These are phyloP conservation scores for Bergia sp. DNA, from an alignment of 92 coral and sea anemone species.

Conservation along the genomic window DNA sequence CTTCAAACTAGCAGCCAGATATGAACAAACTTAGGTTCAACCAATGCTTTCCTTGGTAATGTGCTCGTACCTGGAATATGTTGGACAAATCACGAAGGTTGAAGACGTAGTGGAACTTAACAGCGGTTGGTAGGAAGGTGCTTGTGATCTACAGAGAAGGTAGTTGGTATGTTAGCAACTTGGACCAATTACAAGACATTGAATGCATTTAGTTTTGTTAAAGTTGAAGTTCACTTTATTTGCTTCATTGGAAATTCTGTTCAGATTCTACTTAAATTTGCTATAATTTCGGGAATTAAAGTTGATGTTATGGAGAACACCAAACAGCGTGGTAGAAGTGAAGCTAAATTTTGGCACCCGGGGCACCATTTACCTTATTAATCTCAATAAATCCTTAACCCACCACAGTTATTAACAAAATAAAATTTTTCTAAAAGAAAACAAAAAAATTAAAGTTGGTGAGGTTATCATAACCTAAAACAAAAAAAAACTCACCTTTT, in stretches of 20 bases:
- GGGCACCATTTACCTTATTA: too few species aligned
- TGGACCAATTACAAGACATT: background rate
- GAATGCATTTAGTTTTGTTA: background rate
- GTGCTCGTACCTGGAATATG: conserved; percentile 88
- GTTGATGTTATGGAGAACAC: too few species aligned
- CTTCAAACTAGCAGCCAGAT: background rate
- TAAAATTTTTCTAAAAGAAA: background rate
- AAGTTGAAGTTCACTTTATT: background rate
- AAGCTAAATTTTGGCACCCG: too few species aligned
- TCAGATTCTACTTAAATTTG: too few species aligned
- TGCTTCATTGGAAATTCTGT: too few species aligned
- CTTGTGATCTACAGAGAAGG: conserved; percentile 79
- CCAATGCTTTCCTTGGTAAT: background rate
- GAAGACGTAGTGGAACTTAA: conserved; percentile 97
- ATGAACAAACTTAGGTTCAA: background rate
- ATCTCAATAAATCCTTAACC: too few species aligned
- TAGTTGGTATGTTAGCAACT: background rate
- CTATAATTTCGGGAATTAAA: too few species aligned
- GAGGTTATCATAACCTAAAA: background rate
- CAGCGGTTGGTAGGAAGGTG: conserved; percentile 95
- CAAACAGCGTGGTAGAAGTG: too few species aligned
- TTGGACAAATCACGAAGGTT: conserved; percentile 98
- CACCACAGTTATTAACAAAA: background rate
- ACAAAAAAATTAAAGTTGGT: background rate
- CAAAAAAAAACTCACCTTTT: conserved; percentile 66